Evolutionary conservation across 2,113 vertebrate genomes (phyloP), one percentile per base, ranked within the genome.

Genomic region (Ciconia stormi): DNA sequence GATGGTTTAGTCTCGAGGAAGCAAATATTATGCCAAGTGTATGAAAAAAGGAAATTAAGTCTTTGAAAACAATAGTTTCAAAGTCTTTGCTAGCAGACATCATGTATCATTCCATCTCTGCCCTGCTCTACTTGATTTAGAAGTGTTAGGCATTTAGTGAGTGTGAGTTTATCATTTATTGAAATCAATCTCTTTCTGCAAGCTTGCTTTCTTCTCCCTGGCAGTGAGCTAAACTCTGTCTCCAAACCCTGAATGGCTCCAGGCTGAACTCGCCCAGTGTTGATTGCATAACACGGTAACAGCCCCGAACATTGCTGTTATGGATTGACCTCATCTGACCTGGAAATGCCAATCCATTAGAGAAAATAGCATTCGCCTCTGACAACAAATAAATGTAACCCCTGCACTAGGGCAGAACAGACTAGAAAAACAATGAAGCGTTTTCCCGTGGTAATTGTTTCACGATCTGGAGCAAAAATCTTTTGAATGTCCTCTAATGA

Each of bases 101-200:
- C 36, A 16, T 14, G 25, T 84, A 82, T 80, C 74, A 32, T 78
- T 89, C 69, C 30, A 78, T 87, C 89, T 97, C 93, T 88, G 61
- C 77, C 90, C 95, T 77, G 84, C 92, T 96, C 46, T 96, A 98
- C 97, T 97, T 97, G 98, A 97, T 98, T 97, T 93, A 11, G 56
- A 95, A 97, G 89, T 86, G 93, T 95, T 94, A 95, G 92, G 93
- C 93, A 40, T 97, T 98, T 96, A 95, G 95, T 66, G 89, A 90
- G 92, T 34, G 63, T 77, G 93, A 85, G 86, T 88, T 96, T 93
- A 95, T 97, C 74, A 91, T 96, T 97, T 78, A 16, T 72, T 89
- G 96, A 96, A 97, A 95, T 97, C 95, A 93, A 50, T 96, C 85
- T 94, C 95, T 96, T 96, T 97, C 95, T 98, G 95, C 95, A 97